Percentiles rank a stretch among this genome's conserved stretches.
These are phyloP conservation scores for Phymanthus crucifer DNA, from an alignment of 92 coral and sea anemone species.

Conservation along the genomic window DNA sequence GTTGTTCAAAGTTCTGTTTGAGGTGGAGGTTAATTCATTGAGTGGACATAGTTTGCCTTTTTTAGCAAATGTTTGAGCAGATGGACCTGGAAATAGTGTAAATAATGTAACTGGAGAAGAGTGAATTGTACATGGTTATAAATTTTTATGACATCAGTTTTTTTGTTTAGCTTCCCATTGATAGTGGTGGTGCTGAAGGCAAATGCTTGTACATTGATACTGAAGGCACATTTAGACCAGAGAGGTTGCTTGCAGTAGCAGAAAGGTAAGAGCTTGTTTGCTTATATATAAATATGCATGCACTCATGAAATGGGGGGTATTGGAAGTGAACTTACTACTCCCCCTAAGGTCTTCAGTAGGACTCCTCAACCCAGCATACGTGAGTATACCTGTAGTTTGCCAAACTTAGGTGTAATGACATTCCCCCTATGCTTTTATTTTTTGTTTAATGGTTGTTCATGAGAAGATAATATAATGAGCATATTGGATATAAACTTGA, in stretches of 20 bases:
- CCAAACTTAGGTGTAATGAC: too few species aligned
- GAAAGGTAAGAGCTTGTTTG: conserved; percentile 66
- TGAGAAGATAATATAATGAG: neutral
- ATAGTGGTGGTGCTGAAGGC: conserved; percentile 99
- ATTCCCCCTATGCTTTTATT: too few species aligned
- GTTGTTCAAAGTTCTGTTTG: too few species aligned
- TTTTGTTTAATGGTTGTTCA: too few species aligned
- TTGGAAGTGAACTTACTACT: neutral
- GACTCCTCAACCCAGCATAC: too few species aligned
- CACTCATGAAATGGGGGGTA: neutral
- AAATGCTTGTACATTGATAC: conserved; percentile 96
- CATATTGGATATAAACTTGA: neutral
- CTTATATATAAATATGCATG: neutral
- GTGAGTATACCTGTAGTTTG: too few species aligned
- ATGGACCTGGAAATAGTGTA: too few species aligned
- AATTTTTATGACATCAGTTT: too few species aligned
- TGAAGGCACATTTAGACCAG: conserved; percentile 98
- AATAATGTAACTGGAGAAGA: neutral
- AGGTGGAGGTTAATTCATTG: too few species aligned
- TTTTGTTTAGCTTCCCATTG: conserved; percentile 81
- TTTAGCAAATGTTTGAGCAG: too few species aligned
- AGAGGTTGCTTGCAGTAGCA: conserved; percentile 93
- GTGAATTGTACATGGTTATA: neutral
- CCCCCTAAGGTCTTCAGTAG: neutral
- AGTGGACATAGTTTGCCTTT: too few species aligned